Conservation (phyloP, 2,797 vertebrate genomes). For the Euthynnus affinis region DNA sequence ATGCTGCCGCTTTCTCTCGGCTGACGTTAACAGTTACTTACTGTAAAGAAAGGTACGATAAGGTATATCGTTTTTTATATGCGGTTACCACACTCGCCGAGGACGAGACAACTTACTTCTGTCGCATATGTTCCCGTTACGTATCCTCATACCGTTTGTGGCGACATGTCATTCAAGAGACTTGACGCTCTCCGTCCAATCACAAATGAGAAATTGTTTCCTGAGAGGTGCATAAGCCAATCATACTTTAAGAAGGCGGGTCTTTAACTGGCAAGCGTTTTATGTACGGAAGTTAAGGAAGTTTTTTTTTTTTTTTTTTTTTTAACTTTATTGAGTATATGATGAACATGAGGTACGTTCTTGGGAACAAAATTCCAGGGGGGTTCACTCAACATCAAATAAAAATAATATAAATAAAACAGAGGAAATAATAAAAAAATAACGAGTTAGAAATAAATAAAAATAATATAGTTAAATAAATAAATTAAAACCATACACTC, state of each 20-base stretch:
- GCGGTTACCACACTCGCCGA: neutral
- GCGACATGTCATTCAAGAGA: slow-evolving; percentile 15
- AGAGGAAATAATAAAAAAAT: too few relatives aligned
- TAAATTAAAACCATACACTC: too few relatives aligned
- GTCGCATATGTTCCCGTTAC: slow-evolving; percentile 40
- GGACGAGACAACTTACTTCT: slow-evolving; percentile 52
- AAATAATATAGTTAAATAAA: too few relatives aligned
- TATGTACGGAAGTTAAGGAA: slow-evolving; percentile 37
- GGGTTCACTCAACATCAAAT: too few relatives aligned
- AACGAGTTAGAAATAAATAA: too few relatives aligned
- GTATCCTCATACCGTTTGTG: slow-evolving; percentile 8
- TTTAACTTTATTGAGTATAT: neutral
- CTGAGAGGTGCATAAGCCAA: slow-evolving; percentile 27
- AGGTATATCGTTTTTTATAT: neutral
- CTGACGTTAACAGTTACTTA: too few relatives aligned
- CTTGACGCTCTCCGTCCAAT: slow-evolving; percentile 45
- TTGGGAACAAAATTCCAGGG: too few relatives aligned
- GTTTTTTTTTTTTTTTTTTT: neutral
- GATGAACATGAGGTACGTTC: neutral
- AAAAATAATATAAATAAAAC: too few relatives aligned
- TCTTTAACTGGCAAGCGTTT: neutral
- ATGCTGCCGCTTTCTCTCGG: neutral
- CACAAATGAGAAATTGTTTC: neutral
- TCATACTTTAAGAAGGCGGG: slow-evolving; percentile 18
- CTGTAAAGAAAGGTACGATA: neutral